Base-by-base conservation (phyloP, 2,113 vertebrate genomes). In the Varanus komodoensis region DNA sequence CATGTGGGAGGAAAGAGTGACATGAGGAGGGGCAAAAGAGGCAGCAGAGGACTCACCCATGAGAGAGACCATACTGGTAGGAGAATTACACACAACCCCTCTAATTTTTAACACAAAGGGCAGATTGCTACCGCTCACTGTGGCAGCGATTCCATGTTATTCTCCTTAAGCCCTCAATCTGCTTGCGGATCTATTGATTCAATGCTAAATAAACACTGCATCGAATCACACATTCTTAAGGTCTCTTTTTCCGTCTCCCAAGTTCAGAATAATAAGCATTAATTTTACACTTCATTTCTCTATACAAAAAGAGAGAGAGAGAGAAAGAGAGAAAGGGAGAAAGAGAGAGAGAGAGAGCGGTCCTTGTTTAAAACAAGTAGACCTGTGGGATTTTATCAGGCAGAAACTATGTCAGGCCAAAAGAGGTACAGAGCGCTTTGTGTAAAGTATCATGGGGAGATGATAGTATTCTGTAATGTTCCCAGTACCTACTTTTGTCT, bases 221-320 rank as follows among this genome's bases (percentile, higher is more conserved):
- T n/a, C 3, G 84, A 91, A 93, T 95, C 95, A 15, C 6, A 17
- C 14, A 94, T 94, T 89, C 93, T 95, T 94, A 67, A 84, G 82
- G 61, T 88, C 93, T 92, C 82, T 61, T 61, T 61, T 21, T 25
- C 87, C 19, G 83, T 57, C 68, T 64, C 64, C 88, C 69, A 85
- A 93, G 87, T 95, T 95, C 89, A 92, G 97, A 97, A 97, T 97
- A 97, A 97, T 97, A 97, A 97, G 96, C 96, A 96, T 98, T 97
- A 97, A 97, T 98, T 98, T 98, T 97, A 98, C 97, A 98, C 95
- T 98, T 97, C 97, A 97, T 98, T 98, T 98, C 98, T 98, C 98
- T 98, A 98, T 98, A 98, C 98, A 21, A 54, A 32, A 74, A 73
- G 15, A 98, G 97, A 98, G 98, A 97, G 97, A 97, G 34, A 44